Evolutionary conservation across 1,140 invertebrate species (phyloP), one percentile per base, ranked within the genome.

Genomic region (Danaus melanippus): DNA sequence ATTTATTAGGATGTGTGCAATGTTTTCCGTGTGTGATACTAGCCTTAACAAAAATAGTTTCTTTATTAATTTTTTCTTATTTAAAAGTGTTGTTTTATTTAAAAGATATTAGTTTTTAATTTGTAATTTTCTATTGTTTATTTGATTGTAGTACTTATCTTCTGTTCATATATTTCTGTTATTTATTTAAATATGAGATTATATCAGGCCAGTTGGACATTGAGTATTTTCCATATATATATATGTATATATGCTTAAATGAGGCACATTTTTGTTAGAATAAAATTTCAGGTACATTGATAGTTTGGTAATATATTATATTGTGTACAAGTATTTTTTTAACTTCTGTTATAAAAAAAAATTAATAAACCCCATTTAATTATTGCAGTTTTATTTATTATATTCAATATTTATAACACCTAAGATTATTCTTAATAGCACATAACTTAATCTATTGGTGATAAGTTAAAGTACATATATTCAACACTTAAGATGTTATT

Each of bases 331-430:
- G 58, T 60, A 60, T 50, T 50, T 60, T 63, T 54, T 60, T 66
- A 61, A 63, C 52, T 42, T 56, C 66, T 64, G 61, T 66, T 61
- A 58, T 60, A 57, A 57, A 60, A 58, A n/a, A 61, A 56, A 59
- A 60, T 64, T 68, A 65, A 64, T 64, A 68, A 71, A 67, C 57
- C 64, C 64, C 60, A 62, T 62, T 56, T 45, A 60, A 56, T 48
- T 51, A 42, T 47, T 42, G 10, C 12, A 15, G 53, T 51, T 60
- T 56, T 47, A 51, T 54, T 60, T 46, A 5, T 45, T 48, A 39
- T 53, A 11, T n/a, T 10, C 12, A 10, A 43, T 46, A 11, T 32
- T 53, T 15, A 17, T 32, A 4, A 32, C 21, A 4, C 21, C 21
- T 32, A 5, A 32, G 21, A 32, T 5, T 32, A 32, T 32, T 32